Evolutionary conservation across 2,888 invertebrate species (phyloP).

Genomic region (Andrena dorsata): DNA sequence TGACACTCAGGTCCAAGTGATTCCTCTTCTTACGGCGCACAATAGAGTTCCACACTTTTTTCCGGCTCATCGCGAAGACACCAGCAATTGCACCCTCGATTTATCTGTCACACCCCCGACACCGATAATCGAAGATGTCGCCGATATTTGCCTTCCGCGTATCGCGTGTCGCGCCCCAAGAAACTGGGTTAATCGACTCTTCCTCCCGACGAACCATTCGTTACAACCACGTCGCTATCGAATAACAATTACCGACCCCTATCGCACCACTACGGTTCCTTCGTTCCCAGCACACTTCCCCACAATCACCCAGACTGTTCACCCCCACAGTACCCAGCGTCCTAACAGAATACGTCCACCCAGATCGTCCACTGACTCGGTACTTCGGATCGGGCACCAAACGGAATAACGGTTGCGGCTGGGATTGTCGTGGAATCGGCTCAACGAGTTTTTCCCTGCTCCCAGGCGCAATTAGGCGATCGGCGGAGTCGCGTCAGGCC

Average conservation of each 20-base stretch:
- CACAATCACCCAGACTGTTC: not conserved
- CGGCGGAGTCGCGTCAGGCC: conserved; percentile 25
- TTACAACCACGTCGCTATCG: conserved; percentile 56
- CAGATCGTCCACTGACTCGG: not conserved
- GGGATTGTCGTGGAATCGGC: not conserved
- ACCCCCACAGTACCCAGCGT: not conserved
- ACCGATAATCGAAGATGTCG: not conserved
- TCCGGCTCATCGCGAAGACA: conserved; percentile 80
- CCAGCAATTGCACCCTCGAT: not conserved
- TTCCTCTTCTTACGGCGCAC: conserved; percentile 83
- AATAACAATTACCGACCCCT: conserved; percentile 36
- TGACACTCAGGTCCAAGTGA: conserved; percentile 65
- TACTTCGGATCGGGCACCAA: not conserved
- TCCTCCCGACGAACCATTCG: conserved; percentile 51
- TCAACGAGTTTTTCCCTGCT: conserved; percentile 4
- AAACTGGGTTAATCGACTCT: conserved; percentile 64
- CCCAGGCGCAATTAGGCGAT: conserved; percentile 34
- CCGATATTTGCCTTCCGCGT: conserved; percentile 19
- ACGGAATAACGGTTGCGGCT: not conserved
- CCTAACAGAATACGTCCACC: too few species aligned
- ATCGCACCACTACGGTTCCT: not conserved
- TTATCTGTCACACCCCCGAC: not conserved
- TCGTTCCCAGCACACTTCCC: not conserved
- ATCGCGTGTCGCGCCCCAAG: conserved; percentile 34
- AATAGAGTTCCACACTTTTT: conserved; percentile 84